These are phyloP conservation scores for Heliothis peltigera DNA, from an alignment of 2,888 invertebrate genomes.

Conservation along the genomic window DNA sequence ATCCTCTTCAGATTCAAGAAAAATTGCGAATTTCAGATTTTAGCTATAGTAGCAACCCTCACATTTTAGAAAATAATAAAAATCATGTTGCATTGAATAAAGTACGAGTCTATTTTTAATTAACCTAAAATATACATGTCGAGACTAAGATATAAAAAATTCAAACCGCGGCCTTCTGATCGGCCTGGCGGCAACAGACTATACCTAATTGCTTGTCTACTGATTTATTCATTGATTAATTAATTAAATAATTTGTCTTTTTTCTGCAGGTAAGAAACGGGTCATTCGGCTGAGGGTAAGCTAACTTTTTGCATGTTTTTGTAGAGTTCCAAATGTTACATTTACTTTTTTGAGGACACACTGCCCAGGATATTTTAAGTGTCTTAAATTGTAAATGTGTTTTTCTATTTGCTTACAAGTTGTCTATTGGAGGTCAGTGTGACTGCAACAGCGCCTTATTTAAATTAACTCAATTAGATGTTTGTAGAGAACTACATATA, in stretches of 20 bases:
- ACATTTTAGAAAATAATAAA: no score
- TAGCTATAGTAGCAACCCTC: no score
- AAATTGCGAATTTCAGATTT: no score
- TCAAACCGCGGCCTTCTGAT: neutral
- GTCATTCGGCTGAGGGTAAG: slow-evolving; percentile 17
- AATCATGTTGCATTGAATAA: no score
- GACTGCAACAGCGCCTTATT: no score
- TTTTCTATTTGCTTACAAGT: neutral
- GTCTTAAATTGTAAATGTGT: neutral
- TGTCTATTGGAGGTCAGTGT: no score
- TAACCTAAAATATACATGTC: neutral
- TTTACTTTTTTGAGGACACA: neutral
- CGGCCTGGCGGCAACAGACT: neutral
- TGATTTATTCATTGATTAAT: slow-evolving; percentile 3
- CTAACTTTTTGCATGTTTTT: neutral
- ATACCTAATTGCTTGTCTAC: neutral
- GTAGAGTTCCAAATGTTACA: neutral
- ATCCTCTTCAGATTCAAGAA: no score
- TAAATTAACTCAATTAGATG: no score
- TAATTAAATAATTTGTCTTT: slow-evolving; percentile 14
- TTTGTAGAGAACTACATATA: no score
- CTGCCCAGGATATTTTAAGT: neutral
- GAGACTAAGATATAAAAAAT: slow-evolving; percentile 2
- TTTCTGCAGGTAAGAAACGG: slow-evolving; percentile 33
- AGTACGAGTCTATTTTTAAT: no score